Base-by-base conservation (phyloP, 2,888 invertebrate species). In the Elegia similella region DNA sequence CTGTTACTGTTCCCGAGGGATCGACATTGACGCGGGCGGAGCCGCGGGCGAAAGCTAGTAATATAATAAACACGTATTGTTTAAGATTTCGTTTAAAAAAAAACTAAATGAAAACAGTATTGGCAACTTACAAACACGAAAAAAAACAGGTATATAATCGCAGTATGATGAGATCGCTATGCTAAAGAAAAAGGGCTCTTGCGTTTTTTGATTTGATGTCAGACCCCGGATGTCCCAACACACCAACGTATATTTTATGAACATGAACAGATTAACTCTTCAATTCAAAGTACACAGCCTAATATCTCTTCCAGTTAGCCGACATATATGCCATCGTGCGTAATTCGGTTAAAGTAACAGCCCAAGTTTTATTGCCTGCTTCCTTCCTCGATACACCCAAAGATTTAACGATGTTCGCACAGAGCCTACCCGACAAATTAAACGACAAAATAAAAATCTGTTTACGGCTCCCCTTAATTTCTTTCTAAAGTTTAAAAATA, bases 321-420 rank as follows among this genome's bases (percentile, higher is more conserved):
- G 62, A 59, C 55, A 59, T 61, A 59, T 60, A 59, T 61, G 59
- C 57, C 60, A 53, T 58, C 47, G 32, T 54, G 47, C 63, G 66
- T 66, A 68, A 66, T 71, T 65, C 60, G 57, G 64, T 67, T 63
- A 52, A 58, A 66, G 61, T 65, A 69, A 69, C 67, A 65, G 64
- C 65, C 64, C 58, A 67, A 71, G 59, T 67, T 72, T 68, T 68
- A 72, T 68, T 69, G 67, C 66, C 65, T 61, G 68, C 57, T 65
- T 64, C 60, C 64, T 66, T 62, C 56, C 63, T 63, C 57, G 38
- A 34, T 59, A 16, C 50, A 55, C 46, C 50, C 57, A 46, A 46
- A 56, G 60, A 60, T 60, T 62, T 58, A 58, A 58, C 53, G 58
- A 55, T 13, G 47, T 47, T 47, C 15, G 38, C 38, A 10, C 47